Percentiles rank a stretch among this genome's conserved stretches.
phyloP scores from a whole-genome alignment of 2,888 invertebrate genomes.

The Labia minor region DNA sequence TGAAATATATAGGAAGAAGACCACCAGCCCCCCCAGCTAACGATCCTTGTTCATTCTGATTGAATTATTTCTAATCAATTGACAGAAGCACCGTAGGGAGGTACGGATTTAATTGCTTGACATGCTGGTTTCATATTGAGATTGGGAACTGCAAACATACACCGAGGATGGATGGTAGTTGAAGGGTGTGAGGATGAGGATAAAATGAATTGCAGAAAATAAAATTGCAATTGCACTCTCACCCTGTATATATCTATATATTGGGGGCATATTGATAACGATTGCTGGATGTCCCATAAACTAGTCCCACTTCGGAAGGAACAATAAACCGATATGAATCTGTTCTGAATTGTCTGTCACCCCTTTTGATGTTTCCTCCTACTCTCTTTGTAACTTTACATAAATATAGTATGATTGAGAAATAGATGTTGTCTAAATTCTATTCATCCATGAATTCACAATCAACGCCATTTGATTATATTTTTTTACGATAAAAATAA shows the following conservation, averaged over 20 bases:
- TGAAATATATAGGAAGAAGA: no score
- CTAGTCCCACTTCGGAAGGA: neutral
- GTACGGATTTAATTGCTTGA: neutral
- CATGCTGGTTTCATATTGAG: slow-evolving; percentile 1
- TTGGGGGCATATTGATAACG: neutral
- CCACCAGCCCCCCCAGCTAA: no score
- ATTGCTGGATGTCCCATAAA: slow-evolving; percentile 7
- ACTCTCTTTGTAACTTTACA: no score
- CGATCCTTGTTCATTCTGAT: neutral
- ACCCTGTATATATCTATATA: no score
- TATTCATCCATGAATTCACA: no score
- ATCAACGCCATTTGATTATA: no score
- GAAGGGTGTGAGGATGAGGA: neutral
- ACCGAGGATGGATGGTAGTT: neutral
- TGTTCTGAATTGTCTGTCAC: neutral
- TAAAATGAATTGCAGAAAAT: neutral
- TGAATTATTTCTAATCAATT: slow-evolving; percentile 8
- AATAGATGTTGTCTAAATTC: no score
- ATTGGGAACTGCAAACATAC: neutral
- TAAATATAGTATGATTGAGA: no score
- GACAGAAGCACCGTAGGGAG: neutral
- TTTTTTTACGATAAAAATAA: no score
- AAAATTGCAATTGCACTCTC: neutral
- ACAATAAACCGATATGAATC: slow-evolving; percentile 4
- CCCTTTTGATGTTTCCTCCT: no score